phyloP scores from a whole-genome alignment of 2,113 vertebrate species.

The Protobothrops flavoviridis region DNA sequence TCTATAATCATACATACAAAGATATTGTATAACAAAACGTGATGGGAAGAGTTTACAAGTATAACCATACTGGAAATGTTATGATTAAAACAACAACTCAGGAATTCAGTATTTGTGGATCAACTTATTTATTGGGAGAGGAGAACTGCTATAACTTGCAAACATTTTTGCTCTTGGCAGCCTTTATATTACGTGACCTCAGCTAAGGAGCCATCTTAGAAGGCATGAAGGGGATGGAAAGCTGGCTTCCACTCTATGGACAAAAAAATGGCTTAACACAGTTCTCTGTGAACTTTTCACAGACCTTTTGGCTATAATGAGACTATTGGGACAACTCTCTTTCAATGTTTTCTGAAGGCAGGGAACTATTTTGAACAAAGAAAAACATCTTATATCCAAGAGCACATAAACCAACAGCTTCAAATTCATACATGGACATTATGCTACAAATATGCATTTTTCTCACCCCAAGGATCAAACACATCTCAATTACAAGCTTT shows the following conservation, averaged over 20 bases:
- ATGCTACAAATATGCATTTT: background rate
- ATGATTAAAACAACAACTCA: conserved; percentile 34
- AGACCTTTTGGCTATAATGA: conserved; percentile 1
- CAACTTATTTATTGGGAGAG: conserved; percentile 19
- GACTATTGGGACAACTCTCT: background rate
- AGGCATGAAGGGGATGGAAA: background rate
- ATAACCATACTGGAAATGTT: background rate
- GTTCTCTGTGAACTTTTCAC: conserved; percentile 27
- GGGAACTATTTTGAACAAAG: background rate
- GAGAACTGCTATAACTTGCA: conserved; percentile 2
- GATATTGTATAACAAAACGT: background rate
- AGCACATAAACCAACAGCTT: background rate
- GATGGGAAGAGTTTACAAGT: background rate
- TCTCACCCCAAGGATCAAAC: background rate
- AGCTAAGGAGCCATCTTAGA: background rate
- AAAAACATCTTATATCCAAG: background rate
- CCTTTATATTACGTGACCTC: background rate
- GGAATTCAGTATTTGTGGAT: conserved; percentile 22
- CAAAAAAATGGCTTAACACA: background rate
- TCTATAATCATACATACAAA: background rate
- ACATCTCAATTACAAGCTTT: conserved; percentile 14
- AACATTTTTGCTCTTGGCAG: conserved; percentile 24
- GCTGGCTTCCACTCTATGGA: conserved; percentile 18
- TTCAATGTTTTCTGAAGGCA: background rate
- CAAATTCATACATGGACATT: conserved; percentile 1